Base-by-base conservation (phyloP, 1,140 invertebrate genomes). In the Drosophila athabasca region DNA sequence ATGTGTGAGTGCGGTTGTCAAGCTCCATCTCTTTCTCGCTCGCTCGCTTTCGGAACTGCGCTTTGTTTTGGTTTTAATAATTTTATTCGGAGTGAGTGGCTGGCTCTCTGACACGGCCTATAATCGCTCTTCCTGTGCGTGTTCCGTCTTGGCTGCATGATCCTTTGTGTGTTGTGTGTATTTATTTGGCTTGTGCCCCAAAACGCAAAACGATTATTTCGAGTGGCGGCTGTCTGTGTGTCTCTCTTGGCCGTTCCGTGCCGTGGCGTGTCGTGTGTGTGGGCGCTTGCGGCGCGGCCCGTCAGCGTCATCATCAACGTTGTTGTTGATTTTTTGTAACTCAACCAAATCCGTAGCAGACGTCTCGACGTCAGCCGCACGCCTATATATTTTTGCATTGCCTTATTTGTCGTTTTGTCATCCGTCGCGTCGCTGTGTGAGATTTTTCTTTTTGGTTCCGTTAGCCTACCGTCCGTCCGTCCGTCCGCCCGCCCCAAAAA, bases 381-480 rank as follows among this genome's bases (percentile, higher is more conserved):
- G 39, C 52, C 70, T 82, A 78, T 87, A 88, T 73, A 79, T 75
- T 82, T 88, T 83, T 89, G 84, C 83, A 89, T 88, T 88, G 62
- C 83, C 83, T 83, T 88, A 79, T 88, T 88, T 79, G 83, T 88
- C 76, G 79, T 79, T 88, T 77, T 84, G 66, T 79, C 67, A 67
- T 77, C 62, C 48, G 53, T 59, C 69, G 62, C 68, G 29, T 48
- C 44, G 35, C 13, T 8, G 19, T 67, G 35, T 66, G 66, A 52
- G 74, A 62, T 75, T 82, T 79, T 80, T 73, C 68, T 79, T 65
- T 53, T 54, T 69, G 65, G 46, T 77, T 76, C 73, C 65, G 66
- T 78, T 78, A 77, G 48, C 35, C 35, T 13, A 13, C 35, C 35
- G 35, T 39, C 69, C 61, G 61, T 55, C 69, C 61, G 61, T 55